A percentile compares a stretch with the other conserved stretches of the same genome.
Conservation (phyloP, 1,140 invertebrate species). For the Caenorhabditis inopinata region DNA sequence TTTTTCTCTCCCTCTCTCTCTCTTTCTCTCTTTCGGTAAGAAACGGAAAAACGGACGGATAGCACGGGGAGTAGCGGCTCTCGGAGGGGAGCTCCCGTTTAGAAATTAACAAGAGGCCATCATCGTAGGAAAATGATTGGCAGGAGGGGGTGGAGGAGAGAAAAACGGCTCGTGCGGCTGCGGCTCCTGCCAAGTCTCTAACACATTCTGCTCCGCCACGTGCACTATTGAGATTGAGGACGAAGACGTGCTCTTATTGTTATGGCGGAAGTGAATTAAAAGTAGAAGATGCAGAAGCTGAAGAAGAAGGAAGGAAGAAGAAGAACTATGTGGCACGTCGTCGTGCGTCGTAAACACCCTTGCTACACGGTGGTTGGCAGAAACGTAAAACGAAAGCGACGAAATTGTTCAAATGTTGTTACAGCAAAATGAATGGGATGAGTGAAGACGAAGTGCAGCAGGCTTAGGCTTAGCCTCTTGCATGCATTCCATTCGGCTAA, state of each 20-base stretch:
- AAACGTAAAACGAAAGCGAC: background rate
- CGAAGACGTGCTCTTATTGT: background rate
- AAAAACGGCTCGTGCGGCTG: background rate
- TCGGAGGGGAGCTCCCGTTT: background rate
- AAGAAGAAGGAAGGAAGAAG: too few relatives aligned
- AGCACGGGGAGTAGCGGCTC: background rate
- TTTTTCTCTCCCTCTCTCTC: too few relatives aligned
- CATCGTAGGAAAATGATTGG: background rate
- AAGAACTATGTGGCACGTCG: too few relatives aligned
- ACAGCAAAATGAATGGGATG: background rate
- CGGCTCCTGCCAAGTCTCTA: too few relatives aligned
- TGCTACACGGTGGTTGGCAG: background rate
- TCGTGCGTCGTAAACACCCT: background rate
- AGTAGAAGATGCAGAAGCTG: too few relatives aligned
- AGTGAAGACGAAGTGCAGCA: too few relatives aligned
- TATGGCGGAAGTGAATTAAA: too few relatives aligned
- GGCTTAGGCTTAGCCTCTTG: too few relatives aligned
- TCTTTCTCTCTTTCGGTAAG: too few relatives aligned
- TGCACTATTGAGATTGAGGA: background rate
- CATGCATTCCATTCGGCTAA: background rate
- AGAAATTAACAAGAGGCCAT: background rate
- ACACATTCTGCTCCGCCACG: background rate
- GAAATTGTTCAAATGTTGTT: constrained; percentile 18
- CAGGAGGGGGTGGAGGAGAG: background rate
- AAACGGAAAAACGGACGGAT: background rate